Evolutionary conservation across 1,140 invertebrate species (phyloP).

Genomic region (Heterodera carotae): DNA sequence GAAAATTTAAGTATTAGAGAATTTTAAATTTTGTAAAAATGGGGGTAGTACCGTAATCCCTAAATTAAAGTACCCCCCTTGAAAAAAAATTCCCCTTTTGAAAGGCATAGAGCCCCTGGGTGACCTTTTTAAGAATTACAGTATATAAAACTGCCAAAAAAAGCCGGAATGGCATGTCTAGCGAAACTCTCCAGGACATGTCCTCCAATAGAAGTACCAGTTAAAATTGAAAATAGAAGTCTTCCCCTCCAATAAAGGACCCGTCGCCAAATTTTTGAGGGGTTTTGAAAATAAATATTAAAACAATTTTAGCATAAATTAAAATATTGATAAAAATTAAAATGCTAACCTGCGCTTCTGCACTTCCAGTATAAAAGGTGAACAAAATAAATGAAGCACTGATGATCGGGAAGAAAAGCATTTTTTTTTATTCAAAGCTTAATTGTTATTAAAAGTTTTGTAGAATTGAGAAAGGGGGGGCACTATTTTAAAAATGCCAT

Average conservation of each 20-base stretch:
- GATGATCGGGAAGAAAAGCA: background rate
- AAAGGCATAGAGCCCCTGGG: no score
- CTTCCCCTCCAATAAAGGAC: background rate
- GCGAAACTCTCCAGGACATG: no score
- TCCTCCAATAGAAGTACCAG: no score
- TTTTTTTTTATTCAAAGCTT: background rate
- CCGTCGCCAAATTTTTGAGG: background rate
- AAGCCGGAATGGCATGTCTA: no score
- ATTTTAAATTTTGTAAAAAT: background rate
- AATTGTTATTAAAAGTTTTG: no score
- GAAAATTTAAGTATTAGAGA: background rate
- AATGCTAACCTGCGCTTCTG: background rate
- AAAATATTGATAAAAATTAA: background rate
- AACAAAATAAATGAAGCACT: background rate
- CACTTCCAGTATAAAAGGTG: background rate
- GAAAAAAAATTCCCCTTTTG: background rate
- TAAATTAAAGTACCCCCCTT: background rate
- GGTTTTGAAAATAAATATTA: background rate
- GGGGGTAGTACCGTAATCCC: background rate
- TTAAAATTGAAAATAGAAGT: no score
- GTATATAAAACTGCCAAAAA: no score
- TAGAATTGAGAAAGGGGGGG: no score
- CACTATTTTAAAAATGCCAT: no score
- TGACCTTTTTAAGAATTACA: no score
- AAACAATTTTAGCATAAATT: background rate